phyloP scores from a whole-genome alignment of 2,797 vertebrate species.

The Rhinogobio ventralis region DNA sequence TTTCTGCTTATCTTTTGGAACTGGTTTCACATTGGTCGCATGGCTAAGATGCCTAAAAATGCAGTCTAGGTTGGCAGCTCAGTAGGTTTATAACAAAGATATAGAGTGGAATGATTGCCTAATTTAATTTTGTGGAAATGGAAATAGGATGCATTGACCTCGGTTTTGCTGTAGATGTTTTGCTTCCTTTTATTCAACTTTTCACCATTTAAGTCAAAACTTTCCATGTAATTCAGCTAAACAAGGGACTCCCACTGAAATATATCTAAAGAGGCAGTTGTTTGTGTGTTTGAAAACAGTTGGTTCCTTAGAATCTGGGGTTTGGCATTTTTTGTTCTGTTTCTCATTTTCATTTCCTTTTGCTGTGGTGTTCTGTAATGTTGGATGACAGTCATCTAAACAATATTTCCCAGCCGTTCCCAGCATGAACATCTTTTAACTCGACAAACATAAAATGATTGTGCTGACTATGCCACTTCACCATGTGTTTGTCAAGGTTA shows the following conservation, averaged over 20 bases:
- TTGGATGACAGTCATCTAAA: constrained; percentile 44
- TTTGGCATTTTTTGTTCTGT: constrained; percentile 20
- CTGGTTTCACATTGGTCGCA: background rate
- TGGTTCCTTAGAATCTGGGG: constrained; percentile 12
- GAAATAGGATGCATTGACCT: background rate
- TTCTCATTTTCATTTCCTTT: constrained; percentile 37
- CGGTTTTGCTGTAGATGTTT: background rate
- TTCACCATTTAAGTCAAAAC: constrained; percentile 24
- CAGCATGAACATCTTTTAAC: constrained; percentile 24
- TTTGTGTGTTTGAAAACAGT: constrained; percentile 39
- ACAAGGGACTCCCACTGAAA: constrained; percentile 13
- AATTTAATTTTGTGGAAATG: background rate
- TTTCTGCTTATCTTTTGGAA: background rate
- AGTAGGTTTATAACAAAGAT: background rate
- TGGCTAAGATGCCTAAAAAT: background rate
- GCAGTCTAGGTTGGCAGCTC: background rate
- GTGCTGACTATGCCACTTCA: background rate
- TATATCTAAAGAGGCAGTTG: constrained; percentile 32
- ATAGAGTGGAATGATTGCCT: background rate
- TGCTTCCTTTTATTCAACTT: constrained; percentile 26
- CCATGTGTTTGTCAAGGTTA: constrained; percentile 14
- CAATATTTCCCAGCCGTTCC: constrained; percentile 39
- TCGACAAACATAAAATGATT: constrained; percentile 8
- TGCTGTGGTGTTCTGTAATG: constrained; percentile 35
- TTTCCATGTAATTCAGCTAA: constrained; percentile 18